Evolutionary conservation across 2,888 invertebrate genomes (phyloP).

Genomic region (Machimus rusticus): DNA sequence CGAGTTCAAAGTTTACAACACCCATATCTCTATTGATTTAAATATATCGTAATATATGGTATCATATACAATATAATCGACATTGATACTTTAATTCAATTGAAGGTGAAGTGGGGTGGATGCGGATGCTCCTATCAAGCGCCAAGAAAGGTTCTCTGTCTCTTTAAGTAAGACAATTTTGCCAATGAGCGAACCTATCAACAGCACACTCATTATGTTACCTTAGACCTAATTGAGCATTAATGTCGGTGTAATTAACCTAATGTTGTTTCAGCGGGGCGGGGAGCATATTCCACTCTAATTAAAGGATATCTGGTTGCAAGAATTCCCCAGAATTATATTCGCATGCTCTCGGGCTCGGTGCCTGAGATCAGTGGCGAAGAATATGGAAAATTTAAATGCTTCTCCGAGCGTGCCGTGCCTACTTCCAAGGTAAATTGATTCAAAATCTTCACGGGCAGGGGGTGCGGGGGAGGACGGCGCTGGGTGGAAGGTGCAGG

Average conservation of each 20-base stretch:
- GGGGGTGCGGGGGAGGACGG: background rate
- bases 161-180: background rate
- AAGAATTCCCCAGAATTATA: background rate
- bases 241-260: background rate
- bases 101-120: background rate
- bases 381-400: background rate
- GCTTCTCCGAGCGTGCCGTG: background rate
- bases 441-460: background rate
- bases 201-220: background rate
- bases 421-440: background rate
- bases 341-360: background rate
- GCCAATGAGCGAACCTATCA: background rate
- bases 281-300: background rate
- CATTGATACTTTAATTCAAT: too few relatives aligned
- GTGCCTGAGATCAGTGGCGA: background rate
- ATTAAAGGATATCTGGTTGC: slow-evolving; percentile 16
- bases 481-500: background rate
- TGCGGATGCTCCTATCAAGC: background rate
- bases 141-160: background rate
- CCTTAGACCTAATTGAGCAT: background rate
- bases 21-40: background rate
- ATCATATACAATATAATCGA: background rate
- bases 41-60: background rate
- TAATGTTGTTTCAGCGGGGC: background rate
- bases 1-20: background rate